Evolutionary conservation across 2,888 invertebrate genomes (phyloP).

Genomic region (Papilio demoleus): DNA sequence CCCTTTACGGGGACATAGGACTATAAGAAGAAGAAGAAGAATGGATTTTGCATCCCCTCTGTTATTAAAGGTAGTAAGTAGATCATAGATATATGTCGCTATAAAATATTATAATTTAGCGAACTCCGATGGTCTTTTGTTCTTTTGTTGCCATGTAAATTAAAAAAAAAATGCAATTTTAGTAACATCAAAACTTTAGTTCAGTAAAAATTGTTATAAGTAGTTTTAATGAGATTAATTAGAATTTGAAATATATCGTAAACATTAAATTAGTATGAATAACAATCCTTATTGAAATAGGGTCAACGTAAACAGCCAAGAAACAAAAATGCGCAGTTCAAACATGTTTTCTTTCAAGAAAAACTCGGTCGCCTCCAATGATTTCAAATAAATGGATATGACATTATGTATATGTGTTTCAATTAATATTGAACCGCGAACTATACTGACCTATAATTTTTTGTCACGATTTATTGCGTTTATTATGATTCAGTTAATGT

Average conservation of each 20-base stretch:
- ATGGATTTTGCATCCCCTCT: too few species aligned
- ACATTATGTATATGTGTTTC: slow-evolving; percentile 30
- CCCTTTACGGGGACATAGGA: too few species aligned
- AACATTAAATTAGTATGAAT: not conserved
- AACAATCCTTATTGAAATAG: slow-evolving; percentile 32
- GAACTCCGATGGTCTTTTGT: too few species aligned
- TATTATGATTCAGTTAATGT: slow-evolving; percentile 14
- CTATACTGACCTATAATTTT: slow-evolving; percentile 30
- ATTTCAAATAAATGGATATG: slow-evolving; percentile 34
- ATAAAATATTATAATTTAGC: too few species aligned
- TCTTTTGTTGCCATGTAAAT: too few species aligned
- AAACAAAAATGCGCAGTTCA: slow-evolving; percentile 37
- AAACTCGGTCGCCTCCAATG: slow-evolving; percentile 40
- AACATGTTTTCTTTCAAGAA: slow-evolving; percentile 37
- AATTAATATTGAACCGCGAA: slow-evolving; percentile 23
- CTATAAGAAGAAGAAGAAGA: too few species aligned
- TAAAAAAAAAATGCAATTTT: too few species aligned
- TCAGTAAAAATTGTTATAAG: too few species aligned
- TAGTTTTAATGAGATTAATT: not conserved
- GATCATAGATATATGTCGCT: too few species aligned
- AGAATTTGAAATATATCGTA: not conserved
- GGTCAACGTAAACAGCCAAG: slow-evolving; percentile 27
- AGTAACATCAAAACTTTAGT: too few species aligned
- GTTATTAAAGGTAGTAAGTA: too few species aligned
- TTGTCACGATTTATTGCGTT: slow-evolving; percentile 21